phyloP scores from a whole-genome alignment of 2,888 invertebrate genomes.

The Lapara coniferarum region DNA sequence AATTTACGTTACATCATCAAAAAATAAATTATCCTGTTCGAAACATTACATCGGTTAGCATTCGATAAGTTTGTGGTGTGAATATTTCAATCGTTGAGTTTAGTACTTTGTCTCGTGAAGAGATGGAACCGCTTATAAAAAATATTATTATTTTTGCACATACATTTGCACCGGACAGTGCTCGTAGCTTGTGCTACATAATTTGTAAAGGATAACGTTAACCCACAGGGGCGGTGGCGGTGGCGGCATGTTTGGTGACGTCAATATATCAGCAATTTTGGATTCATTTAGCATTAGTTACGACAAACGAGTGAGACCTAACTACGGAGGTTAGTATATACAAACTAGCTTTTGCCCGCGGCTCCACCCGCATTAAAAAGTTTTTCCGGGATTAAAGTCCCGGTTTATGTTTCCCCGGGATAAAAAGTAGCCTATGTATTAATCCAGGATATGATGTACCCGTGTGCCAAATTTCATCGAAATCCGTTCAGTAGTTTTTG shows the following conservation, averaged over 20 bases:
- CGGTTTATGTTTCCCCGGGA: too few species aligned
- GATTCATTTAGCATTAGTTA: conserved; percentile 97
- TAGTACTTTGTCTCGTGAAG: not conserved
- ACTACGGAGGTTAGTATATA: conserved; percentile 91
- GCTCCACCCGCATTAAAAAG: too few species aligned
- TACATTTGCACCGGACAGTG: not conserved
- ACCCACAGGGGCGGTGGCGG: conserved; percentile 75
- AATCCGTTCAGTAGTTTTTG: too few species aligned
- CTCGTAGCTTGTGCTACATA: not conserved
- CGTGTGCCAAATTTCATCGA: too few species aligned
- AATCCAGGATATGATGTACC: too few species aligned
- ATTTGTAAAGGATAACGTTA: conserved; percentile 26
- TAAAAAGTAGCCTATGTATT: too few species aligned
- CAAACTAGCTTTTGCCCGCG: too few species aligned
- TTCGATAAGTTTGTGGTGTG: not conserved
- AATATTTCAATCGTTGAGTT: not conserved
- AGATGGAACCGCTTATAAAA: too few species aligned
- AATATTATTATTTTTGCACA: too few species aligned
- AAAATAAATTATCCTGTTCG: too few species aligned
- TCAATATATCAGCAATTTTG: conserved; percentile 95
- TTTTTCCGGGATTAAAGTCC: too few species aligned
- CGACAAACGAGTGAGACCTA: conserved; percentile 98
- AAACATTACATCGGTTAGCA: not conserved
- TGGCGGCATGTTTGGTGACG: conserved; percentile 90
- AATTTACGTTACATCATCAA: too few species aligned